Evolutionary conservation across 2,113 vertebrate species (phyloP), one percentile per base, ranked within the genome.

Genomic region (Hucho hucho): DNA sequence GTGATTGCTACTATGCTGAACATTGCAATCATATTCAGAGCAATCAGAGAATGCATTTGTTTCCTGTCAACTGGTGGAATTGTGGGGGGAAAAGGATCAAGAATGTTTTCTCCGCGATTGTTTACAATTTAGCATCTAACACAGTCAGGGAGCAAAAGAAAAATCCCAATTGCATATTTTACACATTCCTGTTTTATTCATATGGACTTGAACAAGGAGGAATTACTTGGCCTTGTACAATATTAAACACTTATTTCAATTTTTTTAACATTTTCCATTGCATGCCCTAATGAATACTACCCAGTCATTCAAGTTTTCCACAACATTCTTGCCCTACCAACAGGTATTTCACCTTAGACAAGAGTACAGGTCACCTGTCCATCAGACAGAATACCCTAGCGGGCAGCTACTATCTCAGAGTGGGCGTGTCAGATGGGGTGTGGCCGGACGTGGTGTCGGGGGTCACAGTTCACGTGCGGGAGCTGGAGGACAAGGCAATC

Each of bases 331-430:
- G 59, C 26, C 26, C n/a, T 22, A 46, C n/a, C 16, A 7, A 32
- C 84, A 97, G 96, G 75, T 93, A 90, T 90, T 96, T 97, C 88
- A 91, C 90, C 71, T 76, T 96, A 86, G 94, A 96, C 91, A 93
- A 91, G 85, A 94, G 91, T 84, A 95, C 94, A 2, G 96, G 96
- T 61, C 86, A 88, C 73, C 88, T 96, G 32, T 85, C 88, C 75
- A 82, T 96, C 78, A 87, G 91, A 68, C 93, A 93, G 77, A 92
- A 89, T 76, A 74, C 91, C 73, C 93, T 93, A 12, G 88, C 88
- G 6, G 95, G 95, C 76, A 94, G 81, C 82, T 95, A 96, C 76
- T 92, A 93, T 75, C 83, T 97, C 81, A 90, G 89, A 84, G 88
- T 97, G 25, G 93, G 89, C 18, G 95, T 97, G 78, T 95, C 95